phyloP scores from a whole-genome alignment of 2,797 vertebrate species.

The Vireo griseus region DNA sequence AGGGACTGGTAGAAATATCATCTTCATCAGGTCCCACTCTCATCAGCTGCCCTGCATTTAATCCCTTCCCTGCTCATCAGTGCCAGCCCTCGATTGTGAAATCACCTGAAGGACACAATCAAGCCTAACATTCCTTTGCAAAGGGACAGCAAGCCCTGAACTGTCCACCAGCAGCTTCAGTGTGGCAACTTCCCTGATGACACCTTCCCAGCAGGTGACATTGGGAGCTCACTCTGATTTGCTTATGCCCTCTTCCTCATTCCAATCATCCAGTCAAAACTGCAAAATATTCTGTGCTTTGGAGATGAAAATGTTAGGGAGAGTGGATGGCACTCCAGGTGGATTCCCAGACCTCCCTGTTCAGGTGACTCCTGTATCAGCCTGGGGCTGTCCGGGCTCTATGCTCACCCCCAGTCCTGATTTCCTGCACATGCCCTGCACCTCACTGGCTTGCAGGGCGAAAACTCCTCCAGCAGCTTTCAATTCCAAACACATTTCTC shows the following conservation, averaged over 20 bases:
- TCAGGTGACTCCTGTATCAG: not conserved
- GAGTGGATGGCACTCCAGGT: not conserved
- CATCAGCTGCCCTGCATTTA: constrained; percentile 22
- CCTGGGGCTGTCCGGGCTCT: not conserved
- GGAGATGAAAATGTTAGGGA: not conserved
- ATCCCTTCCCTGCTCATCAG: constrained; percentile 18
- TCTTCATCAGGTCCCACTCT: constrained; percentile 5
- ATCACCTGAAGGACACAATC: constrained; percentile 38
- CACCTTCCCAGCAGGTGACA: not conserved
- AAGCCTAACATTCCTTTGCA: not conserved
- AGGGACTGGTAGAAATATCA: not conserved
- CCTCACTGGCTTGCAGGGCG: not conserved
- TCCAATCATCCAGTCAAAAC: not conserved
- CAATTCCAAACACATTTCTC: not conserved
- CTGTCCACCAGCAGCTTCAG: not conserved
- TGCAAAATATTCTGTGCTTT: not conserved
- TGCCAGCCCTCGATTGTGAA: not conserved
- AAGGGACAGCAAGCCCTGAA: constrained; percentile 1
- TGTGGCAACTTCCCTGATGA: not conserved
- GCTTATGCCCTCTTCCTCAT: not conserved
- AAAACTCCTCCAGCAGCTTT: not conserved
- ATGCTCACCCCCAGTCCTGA: accelerated
- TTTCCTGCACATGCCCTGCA: not conserved
- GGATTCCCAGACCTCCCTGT: not conserved
- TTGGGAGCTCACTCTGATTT: not conserved